Conservation (phyloP, 2,113 vertebrate genomes). For the Oostethus manadensis region DNA sequence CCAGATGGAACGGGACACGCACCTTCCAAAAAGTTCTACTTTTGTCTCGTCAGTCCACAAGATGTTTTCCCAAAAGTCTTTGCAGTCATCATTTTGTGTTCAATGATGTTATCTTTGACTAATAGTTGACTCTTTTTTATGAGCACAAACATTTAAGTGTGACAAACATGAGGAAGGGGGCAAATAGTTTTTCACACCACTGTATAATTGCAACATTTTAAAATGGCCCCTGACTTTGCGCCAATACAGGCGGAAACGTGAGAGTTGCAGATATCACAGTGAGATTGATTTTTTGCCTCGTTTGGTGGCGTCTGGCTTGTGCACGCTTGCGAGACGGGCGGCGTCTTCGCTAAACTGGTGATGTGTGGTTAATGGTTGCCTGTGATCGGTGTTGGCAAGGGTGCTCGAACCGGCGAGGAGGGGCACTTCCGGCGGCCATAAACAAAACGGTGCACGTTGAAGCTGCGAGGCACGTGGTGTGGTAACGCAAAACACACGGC, state of each 20-base stretch:
- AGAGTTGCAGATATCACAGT: constrained; percentile 27
- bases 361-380: neutral
- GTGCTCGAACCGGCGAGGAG: neutral
- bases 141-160: too few species aligned
- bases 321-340: constrained; percentile 5
- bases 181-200: too few species aligned
- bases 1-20: too few species aligned
- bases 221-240: constrained; percentile 39
- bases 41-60: too few species aligned
- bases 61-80: too few species aligned
- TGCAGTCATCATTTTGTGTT: too few species aligned
- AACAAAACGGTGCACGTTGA: neutral
- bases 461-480: neutral
- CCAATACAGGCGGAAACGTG: constrained; percentile 38
- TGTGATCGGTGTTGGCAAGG: constrained; percentile 1
- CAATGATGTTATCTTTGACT: too few species aligned
- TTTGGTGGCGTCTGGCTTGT: constrained; percentile 15
- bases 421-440: constrained; percentile 20
- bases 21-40: too few species aligned
- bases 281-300: constrained; percentile 14
- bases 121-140: too few species aligned
- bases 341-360: neutral
- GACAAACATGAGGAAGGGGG: too few species aligned
- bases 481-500: neutral
- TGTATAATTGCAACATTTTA: constrained; percentile 11